These are phyloP conservation scores for Drosophila sulfurigaster DNA, from an alignment of 1,140 invertebrate genomes.

Conservation along the genomic window DNA sequence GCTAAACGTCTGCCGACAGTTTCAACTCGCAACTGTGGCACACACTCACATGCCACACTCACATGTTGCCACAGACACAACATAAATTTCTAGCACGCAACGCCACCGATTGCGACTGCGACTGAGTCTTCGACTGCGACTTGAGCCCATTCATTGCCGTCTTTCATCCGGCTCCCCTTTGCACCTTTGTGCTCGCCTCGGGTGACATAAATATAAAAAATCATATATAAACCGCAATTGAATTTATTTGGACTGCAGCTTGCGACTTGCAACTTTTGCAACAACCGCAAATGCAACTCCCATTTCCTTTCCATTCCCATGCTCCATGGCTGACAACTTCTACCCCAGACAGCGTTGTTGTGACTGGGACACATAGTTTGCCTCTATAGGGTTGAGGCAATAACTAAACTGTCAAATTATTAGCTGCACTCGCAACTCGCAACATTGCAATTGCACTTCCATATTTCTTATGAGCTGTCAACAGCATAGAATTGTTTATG, in stretches of 20 bases:
- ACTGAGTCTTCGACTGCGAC: not conserved
- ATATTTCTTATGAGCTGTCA: constrained; percentile 74
- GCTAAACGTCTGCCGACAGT: constrained; percentile 77
- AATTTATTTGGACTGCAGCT: constrained; percentile 76
- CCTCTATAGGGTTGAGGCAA: constrained; percentile 10
- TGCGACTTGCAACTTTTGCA: constrained; percentile 36
- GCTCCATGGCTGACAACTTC: not conserved
- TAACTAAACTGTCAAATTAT: constrained; percentile 78
- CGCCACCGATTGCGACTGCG: constrained; percentile 19
- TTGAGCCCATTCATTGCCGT: not conserved
- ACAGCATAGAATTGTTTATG: constrained; percentile 66
- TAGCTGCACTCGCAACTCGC: constrained; percentile 47
- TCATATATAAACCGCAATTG: constrained; percentile 83
- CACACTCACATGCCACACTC: constrained; percentile 38
- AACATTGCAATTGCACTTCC: constrained; percentile 44
- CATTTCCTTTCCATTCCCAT: not conserved
- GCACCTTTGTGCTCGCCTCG: constrained; percentile 49
- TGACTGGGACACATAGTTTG: not conserved
- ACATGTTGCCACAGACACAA: constrained; percentile 76
- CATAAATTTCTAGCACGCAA: constrained; percentile 80
- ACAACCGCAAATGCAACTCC: constrained; percentile 60
- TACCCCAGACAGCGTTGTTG: not conserved
- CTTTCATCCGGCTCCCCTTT: not conserved
- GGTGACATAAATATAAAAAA: constrained; percentile 76
- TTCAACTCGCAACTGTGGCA: constrained; percentile 49